Evolutionary conservation across 2,113 vertebrate genomes (phyloP).

Genomic region (Erpornis zantholeuca): DNA sequence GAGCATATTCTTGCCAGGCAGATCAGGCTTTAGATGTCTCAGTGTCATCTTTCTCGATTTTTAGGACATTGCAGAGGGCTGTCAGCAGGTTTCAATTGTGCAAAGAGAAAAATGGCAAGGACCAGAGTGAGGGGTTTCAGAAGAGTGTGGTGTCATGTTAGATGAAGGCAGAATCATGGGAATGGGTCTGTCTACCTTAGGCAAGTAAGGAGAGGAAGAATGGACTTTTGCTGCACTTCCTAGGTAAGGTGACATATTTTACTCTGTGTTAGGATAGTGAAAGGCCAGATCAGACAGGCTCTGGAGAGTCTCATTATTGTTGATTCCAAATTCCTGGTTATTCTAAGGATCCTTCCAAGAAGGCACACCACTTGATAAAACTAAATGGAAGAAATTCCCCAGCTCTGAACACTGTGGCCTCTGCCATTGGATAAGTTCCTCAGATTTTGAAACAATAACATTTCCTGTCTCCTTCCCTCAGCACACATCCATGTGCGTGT

Average conservation of each 20-base stretch:
- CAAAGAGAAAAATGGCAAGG: not conserved
- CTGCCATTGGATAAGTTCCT: not conserved
- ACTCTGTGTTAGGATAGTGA: not conserved
- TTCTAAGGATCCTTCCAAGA: not conserved
- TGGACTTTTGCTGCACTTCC: not conserved
- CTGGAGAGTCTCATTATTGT: not conserved
- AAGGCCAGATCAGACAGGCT: not conserved
- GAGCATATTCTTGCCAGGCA: not conserved
- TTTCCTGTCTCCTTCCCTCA: not conserved
- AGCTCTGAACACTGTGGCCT: not conserved
- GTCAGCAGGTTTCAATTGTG: not conserved
- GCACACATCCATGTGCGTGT: not conserved
- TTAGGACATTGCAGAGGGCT: not conserved
- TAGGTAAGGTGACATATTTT: not conserved
- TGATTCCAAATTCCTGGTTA: not conserved
- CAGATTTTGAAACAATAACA: not conserved
- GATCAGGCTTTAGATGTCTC: not conserved
- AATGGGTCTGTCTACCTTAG: not conserved
- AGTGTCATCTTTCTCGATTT: not conserved
- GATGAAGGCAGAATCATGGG: not conserved
- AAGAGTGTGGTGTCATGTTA: not conserved
- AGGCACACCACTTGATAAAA: not conserved
- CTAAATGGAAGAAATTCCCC: not conserved
- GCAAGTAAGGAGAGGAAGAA: not conserved
- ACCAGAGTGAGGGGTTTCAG: not conserved